Evolutionary conservation across 2,888 invertebrate species (phyloP), one percentile per base, ranked within the genome.

Genomic region (Lithophane semibrunnea): DNA sequence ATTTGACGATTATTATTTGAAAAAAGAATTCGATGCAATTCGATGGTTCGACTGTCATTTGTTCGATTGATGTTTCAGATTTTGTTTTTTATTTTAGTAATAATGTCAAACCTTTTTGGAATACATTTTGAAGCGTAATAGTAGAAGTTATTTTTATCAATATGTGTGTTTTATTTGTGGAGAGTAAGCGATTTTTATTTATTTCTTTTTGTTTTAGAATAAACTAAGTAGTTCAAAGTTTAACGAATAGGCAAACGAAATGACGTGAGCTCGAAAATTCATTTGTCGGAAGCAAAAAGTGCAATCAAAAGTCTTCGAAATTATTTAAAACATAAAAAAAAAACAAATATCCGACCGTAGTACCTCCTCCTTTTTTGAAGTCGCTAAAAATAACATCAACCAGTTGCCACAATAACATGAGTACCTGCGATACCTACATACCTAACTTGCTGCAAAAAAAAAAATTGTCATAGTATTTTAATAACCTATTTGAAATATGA

Each of bases 1-100:
- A 79, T 80, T 82, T 67, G 77, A 76, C 58, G 66, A 63, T 65
- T 60, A 83, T 65, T 65, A 60, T 69, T 64, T 75, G 24, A 69
- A 79, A 68, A 68, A 66, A 58, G 66, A 77, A n/a, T 68, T 56
- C 64, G 64, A 49, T 61, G 49, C 24, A 52, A 65, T 77, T 47
- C 13, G 49, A 73, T 54, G 52, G n/a, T 61, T 52, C 56, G 49
- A 54, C 47, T 77, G 67, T 70, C 71, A 64, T 72, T 83, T 56
- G 12, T 73, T 47, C n/a, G 54, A 64, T 73, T 61, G 66, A 47
- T n/a, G 49, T 52, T 49, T 64, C 16, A 10, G 0, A 29, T 44
- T 54, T 52, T 0, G 12, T 49, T 49, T 58, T 60, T 67, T 52
- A n/a, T 60, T 69, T 29, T 44, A 75, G 12, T 21, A 29, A 29